These are phyloP conservation scores for Phrynosoma platyrhinos DNA, from an alignment of 2,113 vertebrate genomes.

Conservation along the genomic window DNA sequence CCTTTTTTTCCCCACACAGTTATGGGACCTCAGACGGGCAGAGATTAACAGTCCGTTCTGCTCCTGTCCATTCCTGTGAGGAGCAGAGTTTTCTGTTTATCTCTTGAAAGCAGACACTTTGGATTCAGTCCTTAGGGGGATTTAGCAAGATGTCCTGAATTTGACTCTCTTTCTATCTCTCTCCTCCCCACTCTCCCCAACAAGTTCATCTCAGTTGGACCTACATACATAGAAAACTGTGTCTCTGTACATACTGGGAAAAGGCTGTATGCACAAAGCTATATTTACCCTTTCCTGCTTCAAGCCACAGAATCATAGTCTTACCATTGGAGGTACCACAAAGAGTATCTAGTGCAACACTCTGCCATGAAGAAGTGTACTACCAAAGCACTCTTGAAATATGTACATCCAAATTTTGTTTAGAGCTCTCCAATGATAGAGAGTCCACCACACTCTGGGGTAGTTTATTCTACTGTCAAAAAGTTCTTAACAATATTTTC, in stretches of 20 bases:
- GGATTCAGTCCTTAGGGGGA: constrained; percentile 74
- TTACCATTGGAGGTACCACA: no score
- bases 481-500: no score
- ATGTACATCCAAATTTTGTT: no score
- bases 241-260: not conserved
- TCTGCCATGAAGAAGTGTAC: no score
- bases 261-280: not conserved
- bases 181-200: not conserved
- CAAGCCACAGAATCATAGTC: no score
- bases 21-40: constrained; percentile 45
- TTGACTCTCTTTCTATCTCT: not conserved
- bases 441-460: no score
- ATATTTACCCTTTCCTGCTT: not conserved
- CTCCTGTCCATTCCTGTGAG: constrained; percentile 63
- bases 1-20: constrained; percentile 20
- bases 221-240: not conserved
- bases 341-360: no score
- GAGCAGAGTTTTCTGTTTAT: constrained; percentile 75
- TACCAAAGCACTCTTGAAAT: no score
- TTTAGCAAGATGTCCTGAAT: constrained; percentile 71
- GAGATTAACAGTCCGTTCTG: constrained; percentile 72
- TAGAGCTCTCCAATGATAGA: no score
- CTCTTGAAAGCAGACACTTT: constrained; percentile 76
- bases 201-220: not conserved
- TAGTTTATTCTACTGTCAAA: no score